Percentiles rank a stretch among this genome's conserved stretches.
Evolutionary conservation across 2,888 invertebrate species (phyloP).

Genomic region (Sphinx pinastri): DNA sequence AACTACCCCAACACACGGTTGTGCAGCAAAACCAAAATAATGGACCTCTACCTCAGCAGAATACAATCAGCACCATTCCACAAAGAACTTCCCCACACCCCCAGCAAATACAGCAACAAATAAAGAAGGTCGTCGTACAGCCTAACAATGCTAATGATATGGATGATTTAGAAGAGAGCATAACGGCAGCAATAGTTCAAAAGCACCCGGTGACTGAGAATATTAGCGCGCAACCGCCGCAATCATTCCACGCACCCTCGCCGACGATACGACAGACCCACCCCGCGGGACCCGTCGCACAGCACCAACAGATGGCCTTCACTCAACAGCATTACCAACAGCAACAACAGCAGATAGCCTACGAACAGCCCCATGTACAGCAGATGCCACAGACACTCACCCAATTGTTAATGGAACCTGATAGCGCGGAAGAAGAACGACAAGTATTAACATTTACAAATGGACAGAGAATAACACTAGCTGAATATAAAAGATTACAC

Average conservation of each 20-base stretch:
- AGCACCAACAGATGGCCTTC: conserved; percentile 58
- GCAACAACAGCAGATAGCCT: conserved; percentile 53
- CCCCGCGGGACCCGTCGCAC: conserved; percentile 38
- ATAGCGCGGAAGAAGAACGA: conserved; percentile 68
- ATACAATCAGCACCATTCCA: conserved; percentile 52
- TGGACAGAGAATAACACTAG: conserved; percentile 75
- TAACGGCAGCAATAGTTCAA: conserved; percentile 78
- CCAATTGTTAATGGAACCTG: conserved; percentile 68
- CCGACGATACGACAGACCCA: conserved; percentile 56
- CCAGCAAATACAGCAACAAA: conserved; percentile 56
- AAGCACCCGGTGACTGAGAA: conserved; percentile 65
- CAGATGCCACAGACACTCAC: conserved; percentile 61
- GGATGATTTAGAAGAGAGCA: conserved; percentile 82
- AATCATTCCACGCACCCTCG: conserved; percentile 63
- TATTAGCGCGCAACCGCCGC: conserved; percentile 47
- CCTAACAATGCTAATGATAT: conserved; percentile 77
- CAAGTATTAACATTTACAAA: conserved; percentile 69
- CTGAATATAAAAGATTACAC: conserved; percentile 73
- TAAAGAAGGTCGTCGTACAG: conserved; percentile 73
- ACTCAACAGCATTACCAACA: conserved; percentile 61
- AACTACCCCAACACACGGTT: conserved; percentile 57
- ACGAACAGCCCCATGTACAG: conserved; percentile 59
- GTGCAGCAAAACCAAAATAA: conserved; percentile 61
- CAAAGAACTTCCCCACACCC: conserved; percentile 58
- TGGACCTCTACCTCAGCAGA: conserved; percentile 63